Conservation (phyloP, 2,888 invertebrate genomes). For the Cyaniris semiargus region DNA sequence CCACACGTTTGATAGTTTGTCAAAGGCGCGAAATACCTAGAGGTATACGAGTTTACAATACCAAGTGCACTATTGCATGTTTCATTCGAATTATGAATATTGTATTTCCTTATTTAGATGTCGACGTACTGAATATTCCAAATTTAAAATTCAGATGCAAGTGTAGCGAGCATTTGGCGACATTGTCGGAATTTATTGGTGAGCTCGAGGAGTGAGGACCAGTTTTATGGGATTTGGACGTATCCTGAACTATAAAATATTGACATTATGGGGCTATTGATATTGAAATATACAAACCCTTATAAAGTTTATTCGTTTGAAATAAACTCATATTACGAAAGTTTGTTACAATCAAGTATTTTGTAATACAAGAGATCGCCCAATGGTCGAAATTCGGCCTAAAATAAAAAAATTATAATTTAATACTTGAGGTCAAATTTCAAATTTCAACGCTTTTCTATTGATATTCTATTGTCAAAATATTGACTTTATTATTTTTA, state of each 20-base stretch:
- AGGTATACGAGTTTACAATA: constrained; percentile 13
- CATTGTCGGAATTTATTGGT: constrained; percentile 61
- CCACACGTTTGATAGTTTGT: constrained; percentile 8
- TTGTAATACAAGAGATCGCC: too few relatives aligned
- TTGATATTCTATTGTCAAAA: too few relatives aligned
- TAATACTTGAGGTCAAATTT: too few relatives aligned
- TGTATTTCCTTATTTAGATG: constrained; percentile 33
- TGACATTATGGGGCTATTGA: neutral
- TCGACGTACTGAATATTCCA: constrained; percentile 34
- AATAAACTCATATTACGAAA: neutral
- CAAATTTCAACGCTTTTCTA: too few relatives aligned
- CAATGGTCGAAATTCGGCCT: too few relatives aligned
- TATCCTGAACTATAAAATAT: constrained; percentile 16
- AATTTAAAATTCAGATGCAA: constrained; percentile 38
- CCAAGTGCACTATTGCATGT: constrained; percentile 16
- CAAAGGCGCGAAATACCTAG: constrained; percentile 7
- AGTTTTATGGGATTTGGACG: constrained; percentile 32
- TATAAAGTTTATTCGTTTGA: neutral
- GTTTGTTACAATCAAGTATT: too few relatives aligned
- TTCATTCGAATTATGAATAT: constrained; percentile 27
- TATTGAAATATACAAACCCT: neutral
- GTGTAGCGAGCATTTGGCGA: constrained; percentile 49
- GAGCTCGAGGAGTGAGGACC: constrained; percentile 47
- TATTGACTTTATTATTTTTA: too few relatives aligned
- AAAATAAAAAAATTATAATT: too few relatives aligned